Percentiles rank a stretch among this genome's conserved stretches.
Conservation (phyloP, 2,113 vertebrate genomes). For the Scortum barcoo region DNA sequence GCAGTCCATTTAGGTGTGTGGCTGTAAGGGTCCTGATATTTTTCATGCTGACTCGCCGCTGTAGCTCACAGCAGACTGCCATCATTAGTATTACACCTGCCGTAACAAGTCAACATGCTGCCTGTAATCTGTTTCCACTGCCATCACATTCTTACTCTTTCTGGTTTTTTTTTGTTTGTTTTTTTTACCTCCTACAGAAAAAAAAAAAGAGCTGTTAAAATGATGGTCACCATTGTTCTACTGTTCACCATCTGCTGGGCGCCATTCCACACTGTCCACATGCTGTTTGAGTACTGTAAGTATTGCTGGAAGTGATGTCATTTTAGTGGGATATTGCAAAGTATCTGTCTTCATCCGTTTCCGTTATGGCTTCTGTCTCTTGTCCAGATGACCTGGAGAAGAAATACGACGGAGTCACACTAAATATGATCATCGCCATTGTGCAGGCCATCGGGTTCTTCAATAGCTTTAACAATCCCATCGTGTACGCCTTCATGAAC, state of each 20-base stretch:
- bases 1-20: background rate
- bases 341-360: background rate
- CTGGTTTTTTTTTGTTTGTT: no score
- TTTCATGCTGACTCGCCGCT: background rate
- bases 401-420: conserved; percentile 84
- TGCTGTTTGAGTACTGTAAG: conserved; percentile 89
- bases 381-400: conserved; percentile 85
- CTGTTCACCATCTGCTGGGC: conserved; percentile 90
- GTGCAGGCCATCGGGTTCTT: conserved; percentile 89
- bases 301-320: background rate
- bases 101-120: no score
- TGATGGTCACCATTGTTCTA: conserved; percentile 88
- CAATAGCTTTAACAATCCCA: conserved; percentile 90
- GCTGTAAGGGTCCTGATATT: background rate
- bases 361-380: background rate
- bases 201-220: conserved; percentile 89
- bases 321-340: background rate
- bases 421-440: conserved; percentile 85
- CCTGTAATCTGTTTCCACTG: background rate
- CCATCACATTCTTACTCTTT: background rate
- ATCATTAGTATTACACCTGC: background rate
- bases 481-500: conserved; percentile 89
- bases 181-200: conserved; percentile 76
- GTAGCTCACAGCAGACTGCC: background rate
- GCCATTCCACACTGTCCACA: conserved; percentile 88